Evolutionary conservation across 2,113 vertebrate species (phyloP), one percentile per base, ranked within the genome.

Genomic region (Carlito syrichta): DNA sequence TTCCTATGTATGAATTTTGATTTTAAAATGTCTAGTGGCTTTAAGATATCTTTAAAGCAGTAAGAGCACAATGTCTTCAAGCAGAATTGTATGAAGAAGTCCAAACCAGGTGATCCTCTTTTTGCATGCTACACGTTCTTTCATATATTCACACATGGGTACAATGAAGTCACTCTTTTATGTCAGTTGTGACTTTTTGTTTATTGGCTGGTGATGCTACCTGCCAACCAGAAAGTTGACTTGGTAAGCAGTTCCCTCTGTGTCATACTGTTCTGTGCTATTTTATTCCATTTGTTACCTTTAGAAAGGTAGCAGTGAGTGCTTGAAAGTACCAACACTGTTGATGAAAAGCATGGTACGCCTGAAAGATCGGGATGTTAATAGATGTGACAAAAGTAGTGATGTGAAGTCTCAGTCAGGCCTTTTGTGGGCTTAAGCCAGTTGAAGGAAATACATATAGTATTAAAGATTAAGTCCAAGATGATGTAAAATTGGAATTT

Each of bases 41-140:
- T 88, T 94, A 79, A 74, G 91, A 66, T 91, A 63, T 58, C 45
- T 88, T 96, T 94, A 92, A 91, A 92, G 54, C 66, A 69, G 58
- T 92, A n/a, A 60, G 96, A 85, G 88, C 85, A 90, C 7, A 20
- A 50, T 86, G 94, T 94, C 78, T 95, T 95, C 56, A 60, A 88
- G 74, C 52, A 84, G 88, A 92, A 62, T 73, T 86, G 86, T 62
- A 58, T 11, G 30, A 97, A 86, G 87, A 86, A 87, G 23, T 96
- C 20, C 81, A 68, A 43, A 96, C 62, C 52, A 90, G 84, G 62
- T 96, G 79, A 79, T 71, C 6, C 17, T 94, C 25, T 91, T 89
- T 87, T 93, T 78, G 69, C 1, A 56, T 79, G 92, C 23, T 13
- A 91, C 17, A 35, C n/a, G n/a, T 69, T 48, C 66, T 84, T 63